Conservation (phyloP, 2,113 vertebrate genomes). For the Gambusia holbrooki region DNA sequence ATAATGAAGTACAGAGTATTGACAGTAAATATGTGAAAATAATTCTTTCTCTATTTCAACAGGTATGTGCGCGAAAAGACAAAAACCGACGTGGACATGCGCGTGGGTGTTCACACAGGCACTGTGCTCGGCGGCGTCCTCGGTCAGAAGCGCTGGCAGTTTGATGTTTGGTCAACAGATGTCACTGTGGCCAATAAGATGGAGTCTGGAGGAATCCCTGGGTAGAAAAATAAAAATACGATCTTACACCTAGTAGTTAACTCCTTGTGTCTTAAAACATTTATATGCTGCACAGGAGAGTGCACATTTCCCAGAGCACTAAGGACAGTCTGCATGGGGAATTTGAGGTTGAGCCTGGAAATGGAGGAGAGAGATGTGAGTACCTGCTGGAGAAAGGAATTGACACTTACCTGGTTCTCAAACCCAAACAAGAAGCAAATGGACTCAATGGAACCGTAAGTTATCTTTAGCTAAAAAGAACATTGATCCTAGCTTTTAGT, state of each 20-base stretch:
- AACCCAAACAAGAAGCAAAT: conserved; percentile 76
- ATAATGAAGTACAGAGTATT: neutral
- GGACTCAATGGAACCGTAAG: conserved; percentile 85
- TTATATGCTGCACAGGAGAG: conserved; percentile 79
- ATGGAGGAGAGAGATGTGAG: conserved; percentile 89
- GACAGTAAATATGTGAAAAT: neutral
- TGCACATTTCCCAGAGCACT: conserved; percentile 94
- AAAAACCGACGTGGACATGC: conserved; percentile 93
- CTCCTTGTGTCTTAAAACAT: neutral
- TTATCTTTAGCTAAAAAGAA: conserved; percentile 6
- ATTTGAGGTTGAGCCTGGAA: conserved; percentile 89
- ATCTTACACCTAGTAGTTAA: neutral
- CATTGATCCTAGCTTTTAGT: neutral
- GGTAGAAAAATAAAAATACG: conserved; percentile 72
- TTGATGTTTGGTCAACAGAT: conserved; percentile 96
- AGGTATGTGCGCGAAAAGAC: conserved; percentile 95
- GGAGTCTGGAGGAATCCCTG: conserved; percentile 93
- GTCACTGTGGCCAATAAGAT: conserved; percentile 98
- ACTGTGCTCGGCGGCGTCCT: conserved; percentile 93
- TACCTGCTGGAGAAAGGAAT: conserved; percentile 95
- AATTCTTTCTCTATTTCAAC: neutral
- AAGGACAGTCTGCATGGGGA: conserved; percentile 90
- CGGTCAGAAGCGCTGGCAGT: conserved; percentile 97
- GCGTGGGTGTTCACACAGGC: conserved; percentile 93
- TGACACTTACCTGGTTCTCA: conserved; percentile 86